Conservation (phyloP, 2,888 invertebrate species). For the Abrostola triplasia region DNA sequence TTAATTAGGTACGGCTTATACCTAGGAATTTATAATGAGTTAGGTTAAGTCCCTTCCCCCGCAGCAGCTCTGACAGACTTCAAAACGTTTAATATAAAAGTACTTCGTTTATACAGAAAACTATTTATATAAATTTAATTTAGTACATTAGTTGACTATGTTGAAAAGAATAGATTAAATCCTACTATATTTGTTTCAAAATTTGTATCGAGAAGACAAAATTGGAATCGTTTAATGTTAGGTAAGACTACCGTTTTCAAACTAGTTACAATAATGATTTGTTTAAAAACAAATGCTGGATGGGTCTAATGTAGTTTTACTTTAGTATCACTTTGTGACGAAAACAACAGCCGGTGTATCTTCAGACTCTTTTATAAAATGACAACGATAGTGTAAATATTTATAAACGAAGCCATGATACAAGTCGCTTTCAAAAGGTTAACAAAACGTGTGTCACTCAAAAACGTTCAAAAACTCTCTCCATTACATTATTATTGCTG, state of each 20-base stretch:
- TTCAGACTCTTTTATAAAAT: slow-evolving; percentile 30
- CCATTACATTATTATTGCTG: slow-evolving; percentile 28
- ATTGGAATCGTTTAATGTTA: slow-evolving; percentile 26
- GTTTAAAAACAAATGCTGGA: slow-evolving; percentile 35
- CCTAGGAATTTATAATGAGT: slow-evolving; percentile 7
- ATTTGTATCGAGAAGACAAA: slow-evolving; percentile 35
- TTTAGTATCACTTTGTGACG: slow-evolving; percentile 51
- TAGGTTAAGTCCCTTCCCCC: slow-evolving; percentile 21
- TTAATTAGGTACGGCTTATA: slow-evolving; percentile 12
- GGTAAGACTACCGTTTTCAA: slow-evolving; percentile 33
- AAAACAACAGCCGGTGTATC: slow-evolving; percentile 40
- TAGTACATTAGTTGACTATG: slow-evolving; percentile 31
- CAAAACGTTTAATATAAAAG: slow-evolving; percentile 32
- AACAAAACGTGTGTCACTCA: slow-evolving; percentile 18
- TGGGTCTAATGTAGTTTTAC: slow-evolving; percentile 37
- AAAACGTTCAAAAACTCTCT: slow-evolving; percentile 26
- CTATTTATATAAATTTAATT: slow-evolving; percentile 38
- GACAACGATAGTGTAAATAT: slow-evolving; percentile 30
- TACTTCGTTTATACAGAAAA: slow-evolving; percentile 41
- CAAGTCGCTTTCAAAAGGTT: slow-evolving; percentile 19
- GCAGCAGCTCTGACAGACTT: slow-evolving; percentile 6
- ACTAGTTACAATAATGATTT: slow-evolving; percentile 27
- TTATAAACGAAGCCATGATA: slow-evolving; percentile 27
- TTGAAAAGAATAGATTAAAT: slow-evolving; percentile 39
- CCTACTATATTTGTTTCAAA: slow-evolving; percentile 37